Evolutionary conservation across 1,140 invertebrate genomes (phyloP), one percentile per base, ranked within the genome.

Genomic region (Drosophila ambigua): DNA sequence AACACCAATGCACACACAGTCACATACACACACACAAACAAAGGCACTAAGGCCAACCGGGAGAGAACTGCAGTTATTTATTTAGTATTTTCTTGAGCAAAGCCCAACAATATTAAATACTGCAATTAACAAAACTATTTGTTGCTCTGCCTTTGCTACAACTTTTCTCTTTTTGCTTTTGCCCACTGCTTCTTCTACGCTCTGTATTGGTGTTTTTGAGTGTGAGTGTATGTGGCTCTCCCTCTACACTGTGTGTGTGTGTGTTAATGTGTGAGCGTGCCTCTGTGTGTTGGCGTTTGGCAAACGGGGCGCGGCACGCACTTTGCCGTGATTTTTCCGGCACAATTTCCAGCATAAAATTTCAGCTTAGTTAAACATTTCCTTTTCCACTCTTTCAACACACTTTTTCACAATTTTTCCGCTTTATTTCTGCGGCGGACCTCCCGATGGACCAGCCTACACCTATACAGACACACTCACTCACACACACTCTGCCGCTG

Each of bases 291-390:
- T 76, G 46, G 53, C 55, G 55, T 82, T 83, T 83, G 59, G 63
- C 59, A 65, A 68, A 81, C 77, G 80, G 82, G 82, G 82, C 82
- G 82, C 82, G 82, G 83, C 83, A 79, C 79, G 69, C 65, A 73
- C 61, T 63, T 35, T 66, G 59, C 63, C 60, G 46, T 57, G 72
- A 72, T 73, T 81, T 77, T 69, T 66, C 60, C 50, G 28, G 52
- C 24, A 11, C 39, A 72, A 52, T 76, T 53, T 65, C 58, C 26
- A 69, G 45, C 62, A 54, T 51, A 65, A 66, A 71, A 61, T 50
- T 28, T 59, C 28, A 28, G 45, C 3, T 49, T 49, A 64, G 63
- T 51, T 16, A 13, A 58, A 72, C 15, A 55, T 35, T 66, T 65
- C 51, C 5, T 58, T 65, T 49, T 35, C 46, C 48, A 50, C 58